Conservation (phyloP, 2,113 vertebrate genomes). For the Phalacrocorax pelagicus region DNA sequence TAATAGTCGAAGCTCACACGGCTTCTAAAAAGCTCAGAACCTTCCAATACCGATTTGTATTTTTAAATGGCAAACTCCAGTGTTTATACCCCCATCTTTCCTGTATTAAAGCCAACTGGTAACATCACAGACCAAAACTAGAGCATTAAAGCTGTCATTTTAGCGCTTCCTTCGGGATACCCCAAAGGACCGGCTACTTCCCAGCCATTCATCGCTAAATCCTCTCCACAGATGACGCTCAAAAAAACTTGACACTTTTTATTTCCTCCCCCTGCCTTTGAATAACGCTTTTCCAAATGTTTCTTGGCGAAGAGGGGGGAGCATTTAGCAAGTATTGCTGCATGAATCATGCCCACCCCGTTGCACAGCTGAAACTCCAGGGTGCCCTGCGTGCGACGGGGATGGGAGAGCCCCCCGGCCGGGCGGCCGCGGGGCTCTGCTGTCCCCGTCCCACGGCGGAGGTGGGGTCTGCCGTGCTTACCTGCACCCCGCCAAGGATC, state of each 20-base stretch:
- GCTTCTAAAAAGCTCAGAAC: neutral
- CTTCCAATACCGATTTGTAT: neutral
- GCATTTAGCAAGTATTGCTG: accelerated
- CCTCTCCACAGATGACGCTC: neutral
- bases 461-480: constrained; percentile 11
- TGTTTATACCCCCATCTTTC: neutral
- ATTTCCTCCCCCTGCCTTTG: neutral
- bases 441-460: neutral
- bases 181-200: neutral
- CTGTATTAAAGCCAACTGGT: neutral
- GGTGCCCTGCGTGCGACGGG: neutral
- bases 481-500: constrained; percentile 85
- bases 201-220: neutral
- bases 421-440: neutral
- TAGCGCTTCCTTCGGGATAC: neutral
- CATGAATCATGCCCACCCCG: neutral
- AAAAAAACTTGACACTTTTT: neutral
- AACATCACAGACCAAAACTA: neutral
- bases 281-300: neutral
- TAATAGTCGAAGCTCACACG: neutral
- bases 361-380: neutral
- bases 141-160: neutral
- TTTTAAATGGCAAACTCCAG: neutral
- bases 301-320: neutral
- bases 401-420: no score